These are phyloP conservation scores for Drosophila algonquin DNA, from an alignment of 2,888 invertebrate species.

Conservation along the genomic window DNA sequence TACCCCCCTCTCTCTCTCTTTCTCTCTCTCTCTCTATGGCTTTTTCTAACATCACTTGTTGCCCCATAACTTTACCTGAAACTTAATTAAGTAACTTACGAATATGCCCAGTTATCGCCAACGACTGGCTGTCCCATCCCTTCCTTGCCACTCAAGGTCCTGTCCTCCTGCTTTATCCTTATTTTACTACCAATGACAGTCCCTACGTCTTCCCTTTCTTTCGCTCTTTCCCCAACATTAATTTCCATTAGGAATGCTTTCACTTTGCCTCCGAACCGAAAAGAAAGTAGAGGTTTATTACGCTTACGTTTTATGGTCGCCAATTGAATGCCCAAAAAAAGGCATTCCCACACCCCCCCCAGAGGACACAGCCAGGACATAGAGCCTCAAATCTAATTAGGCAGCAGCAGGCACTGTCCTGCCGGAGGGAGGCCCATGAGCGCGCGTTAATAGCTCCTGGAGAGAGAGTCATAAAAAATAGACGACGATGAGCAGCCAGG, in stretches of 20 bases:
- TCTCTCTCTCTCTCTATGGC: background rate
- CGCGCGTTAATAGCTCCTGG: slow-evolving; percentile 60
- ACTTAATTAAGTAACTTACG: slow-evolving; percentile 63
- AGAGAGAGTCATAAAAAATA: slow-evolving; percentile 54
- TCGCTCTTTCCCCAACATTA: slow-evolving; percentile 31
- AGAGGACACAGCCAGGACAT: slow-evolving; percentile 25
- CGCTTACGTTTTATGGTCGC: slow-evolving; percentile 62
- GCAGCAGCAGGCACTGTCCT: slow-evolving; percentile 28
- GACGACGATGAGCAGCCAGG: slow-evolving; percentile 28
- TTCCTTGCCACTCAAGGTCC: background rate
- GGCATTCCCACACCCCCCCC: slow-evolving; percentile 17
- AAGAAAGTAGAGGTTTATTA: slow-evolving; percentile 57
- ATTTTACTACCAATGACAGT: slow-evolving; percentile 4
- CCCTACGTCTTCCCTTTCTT: background rate
- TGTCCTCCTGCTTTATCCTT: background rate
- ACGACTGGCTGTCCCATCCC: slow-evolving; percentile 20
- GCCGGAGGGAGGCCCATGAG: slow-evolving; percentile 32
- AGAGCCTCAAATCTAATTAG: slow-evolving; percentile 71
- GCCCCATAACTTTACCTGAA: slow-evolving; percentile 35
- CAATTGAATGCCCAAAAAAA: slow-evolving; percentile 42
- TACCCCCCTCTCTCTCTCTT: background rate
- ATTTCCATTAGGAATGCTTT: slow-evolving; percentile 64
- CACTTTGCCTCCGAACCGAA: slow-evolving; percentile 22
- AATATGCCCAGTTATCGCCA: slow-evolving; percentile 51
- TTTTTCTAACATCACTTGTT: slow-evolving; percentile 34